phyloP scores from a whole-genome alignment of 2,797 vertebrate genomes.

The Ctenopoma multispine region DNA sequence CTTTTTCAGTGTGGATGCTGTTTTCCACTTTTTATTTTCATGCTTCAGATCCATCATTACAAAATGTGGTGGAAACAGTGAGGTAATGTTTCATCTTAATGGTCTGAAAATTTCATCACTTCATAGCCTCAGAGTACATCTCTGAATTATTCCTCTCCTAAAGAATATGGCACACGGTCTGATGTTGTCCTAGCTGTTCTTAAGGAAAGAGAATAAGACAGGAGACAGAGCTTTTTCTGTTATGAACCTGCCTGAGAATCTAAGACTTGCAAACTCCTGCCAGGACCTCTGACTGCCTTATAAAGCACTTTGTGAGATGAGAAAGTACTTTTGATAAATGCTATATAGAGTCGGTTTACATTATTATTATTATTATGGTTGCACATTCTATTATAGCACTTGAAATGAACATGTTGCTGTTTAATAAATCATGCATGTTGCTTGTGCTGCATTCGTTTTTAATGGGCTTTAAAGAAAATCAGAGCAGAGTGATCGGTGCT shows the following conservation, averaged over 20 bases:
- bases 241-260: too few species aligned
- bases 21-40: neutral
- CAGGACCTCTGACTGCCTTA: too few species aligned
- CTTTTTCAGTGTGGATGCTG: neutral
- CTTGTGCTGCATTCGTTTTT: neutral
- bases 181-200: too few species aligned
- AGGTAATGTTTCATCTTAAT: constrained; percentile 1
- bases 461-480: neutral
- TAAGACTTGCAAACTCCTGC: too few species aligned
- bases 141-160: too few species aligned
- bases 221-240: too few species aligned
- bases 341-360: too few species aligned
- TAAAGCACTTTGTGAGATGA: too few species aligned
- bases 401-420: neutral
- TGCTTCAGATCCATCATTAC: neutral
- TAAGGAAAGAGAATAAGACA: too few species aligned
- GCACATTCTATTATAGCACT: neutral
- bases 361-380: too few species aligned
- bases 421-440: neutral
- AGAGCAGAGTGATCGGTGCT: neutral
- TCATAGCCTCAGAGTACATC: neutral
- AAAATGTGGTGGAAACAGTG: neutral
- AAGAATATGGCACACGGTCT: too few species aligned
- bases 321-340: too few species aligned
- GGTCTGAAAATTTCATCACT: neutral